phyloP scores from a whole-genome alignment of 2,888 invertebrate species.

The Mesorhabditis sp. region DNA sequence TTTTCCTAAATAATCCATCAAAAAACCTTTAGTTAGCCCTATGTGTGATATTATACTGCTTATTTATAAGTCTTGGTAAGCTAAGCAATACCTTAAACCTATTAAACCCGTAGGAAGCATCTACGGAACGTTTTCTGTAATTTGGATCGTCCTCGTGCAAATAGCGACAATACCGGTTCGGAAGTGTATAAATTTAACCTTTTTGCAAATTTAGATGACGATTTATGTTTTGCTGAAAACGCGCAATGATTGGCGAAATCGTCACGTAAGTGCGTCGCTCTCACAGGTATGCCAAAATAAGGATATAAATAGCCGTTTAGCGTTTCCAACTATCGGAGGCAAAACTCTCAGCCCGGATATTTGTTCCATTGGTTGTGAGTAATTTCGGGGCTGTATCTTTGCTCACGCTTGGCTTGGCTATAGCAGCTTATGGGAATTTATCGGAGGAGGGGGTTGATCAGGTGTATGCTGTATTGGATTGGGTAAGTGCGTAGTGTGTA shows the following conservation, averaged over 20 bases:
- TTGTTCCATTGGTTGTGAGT: background rate
- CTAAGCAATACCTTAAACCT: background rate
- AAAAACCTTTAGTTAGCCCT: background rate
- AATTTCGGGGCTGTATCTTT: background rate
- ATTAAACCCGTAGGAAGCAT: background rate
- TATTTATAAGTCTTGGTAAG: background rate
- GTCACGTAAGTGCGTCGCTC: background rate
- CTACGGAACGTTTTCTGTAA: background rate
- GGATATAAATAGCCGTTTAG: background rate
- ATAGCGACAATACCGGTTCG: background rate
- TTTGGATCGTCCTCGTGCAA: background rate
- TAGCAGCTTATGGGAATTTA: background rate
- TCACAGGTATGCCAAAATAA: background rate
- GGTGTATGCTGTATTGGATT: background rate
- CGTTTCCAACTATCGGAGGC: slow-evolving; percentile 1
- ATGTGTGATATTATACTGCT: background rate
- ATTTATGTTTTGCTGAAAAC: background rate
- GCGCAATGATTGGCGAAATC: background rate
- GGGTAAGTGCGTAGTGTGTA: background rate
- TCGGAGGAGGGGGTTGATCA: background rate
- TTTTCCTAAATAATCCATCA: too few relatives aligned
- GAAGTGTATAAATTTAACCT: background rate
- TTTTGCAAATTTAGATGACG: background rate
- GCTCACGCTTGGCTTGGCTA: background rate
- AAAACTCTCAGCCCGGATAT: background rate